phyloP scores from a whole-genome alignment of 2,797 vertebrate species.

The Amniataba percoides region DNA sequence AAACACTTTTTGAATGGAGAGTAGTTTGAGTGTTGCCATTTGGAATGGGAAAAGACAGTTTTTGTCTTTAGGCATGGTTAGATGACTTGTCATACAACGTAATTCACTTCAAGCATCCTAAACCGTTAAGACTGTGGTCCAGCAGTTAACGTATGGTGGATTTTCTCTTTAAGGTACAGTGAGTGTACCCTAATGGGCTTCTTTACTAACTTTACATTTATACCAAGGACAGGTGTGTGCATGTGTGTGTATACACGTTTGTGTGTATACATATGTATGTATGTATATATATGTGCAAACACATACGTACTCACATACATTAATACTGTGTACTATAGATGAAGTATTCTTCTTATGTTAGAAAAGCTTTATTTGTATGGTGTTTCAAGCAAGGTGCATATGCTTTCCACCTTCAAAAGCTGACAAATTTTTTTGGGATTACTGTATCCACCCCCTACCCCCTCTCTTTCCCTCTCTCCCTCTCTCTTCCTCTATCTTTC shows the following conservation, averaged over 20 bases:
- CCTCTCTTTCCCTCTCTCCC: neutral
- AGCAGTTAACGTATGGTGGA: neutral
- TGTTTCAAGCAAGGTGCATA: conserved; percentile 10
- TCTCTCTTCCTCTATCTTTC: conserved; percentile 25
- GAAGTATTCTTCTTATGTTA: neutral
- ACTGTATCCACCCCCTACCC: conserved; percentile 15
- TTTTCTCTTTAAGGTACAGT: neutral
- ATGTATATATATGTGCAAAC: no score
- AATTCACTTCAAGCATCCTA: neutral
- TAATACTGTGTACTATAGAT: neutral
- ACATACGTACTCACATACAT: no score
- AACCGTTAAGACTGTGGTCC: neutral
- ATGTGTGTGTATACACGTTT: no score
- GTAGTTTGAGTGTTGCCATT: neutral
- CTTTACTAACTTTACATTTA: neutral
- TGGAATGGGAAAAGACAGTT: neutral
- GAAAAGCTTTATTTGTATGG: neutral
- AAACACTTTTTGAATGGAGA: neutral
- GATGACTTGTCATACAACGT: neutral
- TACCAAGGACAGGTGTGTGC: neutral
- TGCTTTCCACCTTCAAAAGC: neutral
- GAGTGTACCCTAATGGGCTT: no score
- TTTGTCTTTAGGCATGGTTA: neutral
- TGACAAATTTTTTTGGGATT: conserved; percentile 5
- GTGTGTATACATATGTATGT: no score